phyloP scores from a whole-genome alignment of 2,113 vertebrate species.

The Chaetodon auriga region DNA sequence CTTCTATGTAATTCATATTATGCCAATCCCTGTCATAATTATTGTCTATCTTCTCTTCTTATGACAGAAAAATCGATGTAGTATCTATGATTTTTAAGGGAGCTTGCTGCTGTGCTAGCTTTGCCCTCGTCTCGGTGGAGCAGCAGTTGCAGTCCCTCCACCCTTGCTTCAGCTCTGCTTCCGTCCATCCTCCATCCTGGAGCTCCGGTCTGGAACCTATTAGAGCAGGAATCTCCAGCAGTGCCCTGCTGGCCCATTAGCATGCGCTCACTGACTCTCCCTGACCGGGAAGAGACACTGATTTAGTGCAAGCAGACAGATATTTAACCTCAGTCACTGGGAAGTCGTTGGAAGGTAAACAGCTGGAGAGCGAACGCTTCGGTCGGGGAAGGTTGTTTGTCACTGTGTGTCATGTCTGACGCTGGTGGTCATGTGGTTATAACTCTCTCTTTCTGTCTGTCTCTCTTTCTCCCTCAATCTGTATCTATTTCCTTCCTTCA shows the following conservation, averaged over 20 bases:
- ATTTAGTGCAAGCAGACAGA: slow-evolving; percentile 54
- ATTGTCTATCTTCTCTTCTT: neutral
- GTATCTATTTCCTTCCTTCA: slow-evolving; percentile 44
- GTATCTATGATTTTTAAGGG: neutral
- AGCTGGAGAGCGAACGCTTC: neutral
- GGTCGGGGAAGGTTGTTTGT: slow-evolving; percentile 30
- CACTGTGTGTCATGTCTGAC: slow-evolving; percentile 12
- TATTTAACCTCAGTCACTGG: slow-evolving; percentile 54
- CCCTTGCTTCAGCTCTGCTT: slow-evolving; percentile 49
- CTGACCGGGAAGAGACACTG: slow-evolving; percentile 60
- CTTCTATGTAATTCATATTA: neutral
- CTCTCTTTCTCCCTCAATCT: neutral
- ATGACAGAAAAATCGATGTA: neutral
- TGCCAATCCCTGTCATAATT: neutral
- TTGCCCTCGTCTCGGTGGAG: slow-evolving; percentile 10
- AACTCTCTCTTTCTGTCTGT: neutral
- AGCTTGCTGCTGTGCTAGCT: neutral
- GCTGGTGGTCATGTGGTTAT: slow-evolving; percentile 6
- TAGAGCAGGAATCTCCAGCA: slow-evolving; percentile 81
- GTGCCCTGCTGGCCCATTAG: slow-evolving; percentile 64
- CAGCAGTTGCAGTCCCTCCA: slow-evolving; percentile 22
- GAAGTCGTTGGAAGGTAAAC: slow-evolving; percentile 52
- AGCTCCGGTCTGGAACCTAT: slow-evolving; percentile 83
- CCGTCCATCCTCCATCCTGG: slow-evolving; percentile 64
- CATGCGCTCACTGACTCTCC: slow-evolving; percentile 60